Base-by-base conservation (phyloP, 1,140 invertebrate species). In the Daktulosphaira vitifoliae region DNA sequence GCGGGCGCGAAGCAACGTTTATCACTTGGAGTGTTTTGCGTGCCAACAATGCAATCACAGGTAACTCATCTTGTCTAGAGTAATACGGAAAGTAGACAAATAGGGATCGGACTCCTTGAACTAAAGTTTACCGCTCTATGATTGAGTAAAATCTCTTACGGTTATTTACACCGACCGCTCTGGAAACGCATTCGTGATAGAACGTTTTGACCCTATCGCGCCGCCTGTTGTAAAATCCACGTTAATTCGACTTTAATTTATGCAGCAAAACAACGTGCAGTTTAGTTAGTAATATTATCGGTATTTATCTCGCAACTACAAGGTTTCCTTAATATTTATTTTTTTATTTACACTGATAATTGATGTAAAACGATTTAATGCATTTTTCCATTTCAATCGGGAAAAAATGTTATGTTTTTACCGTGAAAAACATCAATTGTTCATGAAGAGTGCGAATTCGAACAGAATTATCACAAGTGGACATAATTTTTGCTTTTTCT, bases 41-140 rank as follows among this genome's bases (percentile, higher is more conserved):
- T 96, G 93, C 79, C 91, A 95, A 76, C 89, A 94, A 74, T 96
- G 92, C 76, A 92, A 91, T 81, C 90, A 95, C 80, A 92, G 92
- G 92, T 95, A 76, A 80, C 70, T 49, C 18, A 18, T 6, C 11
- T 18, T 15, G 6, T n/a, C 9, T 1, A 7, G 26, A 33, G 33
- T n/a, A 5, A 22, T 20, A 16, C 1, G 33, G 2, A 29, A 26
- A 25, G 11, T 2, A 51, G 33, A 9, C 3, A 2, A 15, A 18
- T 51, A 29, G 8, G 33, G 33, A 37, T 37, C 13, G 13, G 16
- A 29, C n/a, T 2, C n/a, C 33, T 37, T 13, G 33, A n/a, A n/a
- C n/a, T n/a, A 7, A 37, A 37, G 6, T 16, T 4, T 3, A 16
- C n/a, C n/a, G 4, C n/a, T 20, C 33, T 37, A 6, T 18, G 11